Percentiles rank a stretch among this genome's conserved stretches.
phyloP scores from a whole-genome alignment of 2,888 invertebrate species.

The Epinotia nisella region DNA sequence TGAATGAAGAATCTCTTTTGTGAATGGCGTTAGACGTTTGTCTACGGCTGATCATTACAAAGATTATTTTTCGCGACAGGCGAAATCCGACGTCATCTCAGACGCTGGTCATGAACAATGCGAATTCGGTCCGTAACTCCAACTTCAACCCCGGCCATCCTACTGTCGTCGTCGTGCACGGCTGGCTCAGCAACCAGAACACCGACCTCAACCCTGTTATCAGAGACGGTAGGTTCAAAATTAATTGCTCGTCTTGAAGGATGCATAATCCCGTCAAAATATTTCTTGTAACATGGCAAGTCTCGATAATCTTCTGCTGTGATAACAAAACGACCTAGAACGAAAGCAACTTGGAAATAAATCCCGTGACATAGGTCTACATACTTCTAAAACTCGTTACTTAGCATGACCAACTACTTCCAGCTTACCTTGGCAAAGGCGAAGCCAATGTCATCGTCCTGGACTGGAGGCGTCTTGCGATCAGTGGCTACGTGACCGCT shows the following conservation, averaged over 20 bases:
- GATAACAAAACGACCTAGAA: neutral
- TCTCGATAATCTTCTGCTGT: neutral
- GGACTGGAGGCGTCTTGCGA: slow-evolving; percentile 70
- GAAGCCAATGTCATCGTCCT: slow-evolving; percentile 72
- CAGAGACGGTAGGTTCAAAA: slow-evolving; percentile 57
- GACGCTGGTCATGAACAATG: slow-evolving; percentile 56
- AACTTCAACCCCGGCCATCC: slow-evolving; percentile 59
- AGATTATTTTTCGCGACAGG: slow-evolving; percentile 50
- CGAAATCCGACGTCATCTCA: slow-evolving; percentile 54
- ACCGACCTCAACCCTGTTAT: slow-evolving; percentile 59
- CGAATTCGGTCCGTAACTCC: slow-evolving; percentile 57
- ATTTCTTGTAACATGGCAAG: neutral
- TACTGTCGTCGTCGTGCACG: slow-evolving; percentile 64
- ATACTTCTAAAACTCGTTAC: neutral
- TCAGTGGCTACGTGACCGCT: slow-evolving; percentile 63
- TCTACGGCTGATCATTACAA: no score
- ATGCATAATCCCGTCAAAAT: neutral
- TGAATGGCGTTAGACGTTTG: no score
- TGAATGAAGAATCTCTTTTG: no score
- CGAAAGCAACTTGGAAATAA: neutral
- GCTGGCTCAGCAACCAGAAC: slow-evolving; percentile 62
- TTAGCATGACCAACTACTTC: slow-evolving; percentile 9
- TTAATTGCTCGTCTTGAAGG: no score
- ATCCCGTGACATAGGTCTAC: neutral
- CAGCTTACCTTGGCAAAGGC: slow-evolving; percentile 61